Base-by-base conservation (phyloP, 2,797 vertebrate genomes). In the Gambusia yucatana region DNA sequence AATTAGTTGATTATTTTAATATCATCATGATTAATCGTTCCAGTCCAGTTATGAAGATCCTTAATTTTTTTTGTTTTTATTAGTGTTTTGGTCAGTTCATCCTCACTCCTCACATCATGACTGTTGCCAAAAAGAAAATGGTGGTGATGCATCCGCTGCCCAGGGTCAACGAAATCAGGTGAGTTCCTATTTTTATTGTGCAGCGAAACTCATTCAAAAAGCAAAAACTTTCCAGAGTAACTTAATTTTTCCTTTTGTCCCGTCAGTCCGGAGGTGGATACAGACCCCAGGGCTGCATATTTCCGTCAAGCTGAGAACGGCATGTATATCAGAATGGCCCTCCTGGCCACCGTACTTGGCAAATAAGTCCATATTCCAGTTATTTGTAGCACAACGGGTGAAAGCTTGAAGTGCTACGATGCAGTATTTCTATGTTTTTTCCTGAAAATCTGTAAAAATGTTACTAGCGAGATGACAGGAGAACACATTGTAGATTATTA, bases 81-180 rank as follows among this genome's bases (percentile, higher is more conserved):
- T 91, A 99, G 98, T 98, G 97, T 90, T 99, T 99, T 0, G 98
- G 98, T 16, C 97, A 99, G 95, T 99, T 98, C 87, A 96, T 99
- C 87, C 96, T 99, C 88, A 99, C 97, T 0, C 98, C 98, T 22
- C 98, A 99, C 94, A 99, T 98, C 92, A 99, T 99, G 98, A 99
- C 98, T 0, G 96, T 95, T 10, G 98, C 98, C 85, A 99, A 99
- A 91, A 97, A 96, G 90, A 99, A 97, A 96, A 99, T 99, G 98
- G 98, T 99, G 16, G 98, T 99, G 86, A 99, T 99, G 98, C 98
- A 99, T 84, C 98, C 98, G 0, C 93, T 99, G 90, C 98, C 98
- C 7, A 95, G 98, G 0, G 97, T 99, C 92, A 99, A 98, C 1
- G 98, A 99, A 92, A 98, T 99, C 90, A 99, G 98, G 98, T 99